These are phyloP conservation scores for Linurgus olivaceus DNA, from an alignment of 2,797 vertebrate genomes.

Conservation along the genomic window DNA sequence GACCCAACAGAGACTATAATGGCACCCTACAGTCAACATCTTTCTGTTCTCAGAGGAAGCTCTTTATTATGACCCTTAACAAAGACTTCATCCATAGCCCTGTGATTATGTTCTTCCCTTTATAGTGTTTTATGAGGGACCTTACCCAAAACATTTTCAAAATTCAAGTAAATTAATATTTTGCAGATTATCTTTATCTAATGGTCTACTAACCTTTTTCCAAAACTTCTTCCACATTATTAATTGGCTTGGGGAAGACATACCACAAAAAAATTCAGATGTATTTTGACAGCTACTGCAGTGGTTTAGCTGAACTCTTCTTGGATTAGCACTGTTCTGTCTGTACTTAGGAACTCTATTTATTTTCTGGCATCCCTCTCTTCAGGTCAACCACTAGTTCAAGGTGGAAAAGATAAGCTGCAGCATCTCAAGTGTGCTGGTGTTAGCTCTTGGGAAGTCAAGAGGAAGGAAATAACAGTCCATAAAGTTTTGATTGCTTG, in stretches of 20 bases:
- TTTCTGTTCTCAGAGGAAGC: constrained; percentile 14
- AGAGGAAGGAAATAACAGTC: constrained; percentile 77
- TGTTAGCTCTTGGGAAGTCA: constrained; percentile 70
- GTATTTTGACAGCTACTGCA: constrained; percentile 43
- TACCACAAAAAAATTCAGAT: neutral
- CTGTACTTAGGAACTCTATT: constrained; percentile 59
- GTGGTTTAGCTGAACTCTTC: constrained; percentile 5
- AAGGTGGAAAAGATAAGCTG: constrained; percentile 78
- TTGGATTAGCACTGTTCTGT: constrained; percentile 44
- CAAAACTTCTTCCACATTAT: constrained; percentile 50
- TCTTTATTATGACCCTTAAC: neutral
- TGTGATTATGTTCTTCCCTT: constrained; percentile 59
- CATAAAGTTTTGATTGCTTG: constrained; percentile 73
- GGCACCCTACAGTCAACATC: constrained; percentile 27
- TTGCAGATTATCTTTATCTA: constrained; percentile 54
- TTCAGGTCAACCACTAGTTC: constrained; percentile 72
- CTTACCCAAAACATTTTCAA: constrained; percentile 55
- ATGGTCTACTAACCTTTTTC: constrained; percentile 52
- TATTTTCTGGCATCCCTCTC: constrained; percentile 72
- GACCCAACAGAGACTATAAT: neutral
- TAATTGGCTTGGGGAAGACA: constrained; percentile 21
- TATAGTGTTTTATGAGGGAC: constrained; percentile 49
- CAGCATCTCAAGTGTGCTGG: constrained; percentile 72
- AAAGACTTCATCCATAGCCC: constrained; percentile 13
- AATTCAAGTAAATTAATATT: constrained; percentile 56